Conservation (phyloP, 2,888 invertebrate species). For the Ornithoptera alexandrae region DNA sequence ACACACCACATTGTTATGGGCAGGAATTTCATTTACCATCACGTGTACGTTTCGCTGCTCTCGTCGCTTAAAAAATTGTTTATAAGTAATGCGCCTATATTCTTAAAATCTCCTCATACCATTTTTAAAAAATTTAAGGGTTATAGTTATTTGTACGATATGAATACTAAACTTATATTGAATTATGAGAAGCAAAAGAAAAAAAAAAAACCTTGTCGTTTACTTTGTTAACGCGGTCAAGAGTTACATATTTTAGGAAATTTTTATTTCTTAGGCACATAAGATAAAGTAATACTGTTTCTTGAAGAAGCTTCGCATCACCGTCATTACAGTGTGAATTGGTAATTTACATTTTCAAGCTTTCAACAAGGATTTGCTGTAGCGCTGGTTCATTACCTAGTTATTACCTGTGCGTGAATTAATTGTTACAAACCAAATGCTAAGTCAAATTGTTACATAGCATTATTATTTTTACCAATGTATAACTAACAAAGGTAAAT, state of each 20-base stretch:
- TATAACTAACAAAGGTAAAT: constrained; percentile 78
- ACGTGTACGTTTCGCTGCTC: too few species aligned
- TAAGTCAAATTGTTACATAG: constrained; percentile 77
- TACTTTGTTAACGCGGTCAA: constrained; percentile 59
- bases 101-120: constrained; percentile 47
- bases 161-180: constrained; percentile 43
- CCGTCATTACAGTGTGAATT: constrained; percentile 44
- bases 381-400: constrained; percentile 47
- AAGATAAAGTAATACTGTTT: constrained; percentile 75
- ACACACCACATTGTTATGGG: too few species aligned
- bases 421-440: constrained; percentile 72
- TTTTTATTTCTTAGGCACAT: constrained; percentile 73
- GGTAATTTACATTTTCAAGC: constrained; percentile 42
- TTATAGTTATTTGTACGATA: constrained; percentile 48
- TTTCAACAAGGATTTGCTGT: constrained; percentile 46
- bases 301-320: constrained; percentile 62
- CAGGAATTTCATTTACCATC: too few species aligned
- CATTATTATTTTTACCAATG: constrained; percentile 79
- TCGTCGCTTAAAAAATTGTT: constrained; percentile 29
- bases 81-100: constrained; percentile 47
- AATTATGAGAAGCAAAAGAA: constrained; percentile 42
- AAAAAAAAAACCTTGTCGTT: constrained; percentile 53
- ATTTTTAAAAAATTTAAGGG: constrained; percentile 45
- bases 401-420: constrained; percentile 56
- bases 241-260: constrained; percentile 75